phyloP scores from a whole-genome alignment of 1,140 invertebrate genomes.

The Tetragonula clypearis region DNA sequence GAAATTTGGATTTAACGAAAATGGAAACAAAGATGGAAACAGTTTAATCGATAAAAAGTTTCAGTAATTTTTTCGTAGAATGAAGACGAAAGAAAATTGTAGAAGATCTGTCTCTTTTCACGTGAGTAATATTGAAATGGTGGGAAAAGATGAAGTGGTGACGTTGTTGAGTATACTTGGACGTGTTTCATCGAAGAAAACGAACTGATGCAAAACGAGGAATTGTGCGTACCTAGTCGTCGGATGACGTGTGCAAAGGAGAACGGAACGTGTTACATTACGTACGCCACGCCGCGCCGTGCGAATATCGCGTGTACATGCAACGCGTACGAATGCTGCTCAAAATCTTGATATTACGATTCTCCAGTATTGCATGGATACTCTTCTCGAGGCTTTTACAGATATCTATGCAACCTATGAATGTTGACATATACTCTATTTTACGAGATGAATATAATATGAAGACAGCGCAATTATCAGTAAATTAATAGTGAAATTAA shows the following conservation, averaged over 20 bases:
- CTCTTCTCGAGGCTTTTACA: background rate
- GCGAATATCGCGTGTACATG: background rate
- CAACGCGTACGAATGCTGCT: background rate
- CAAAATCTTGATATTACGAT: constrained; percentile 33
- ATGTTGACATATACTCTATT: background rate
- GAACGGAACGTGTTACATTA: background rate
- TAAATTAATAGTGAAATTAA: background rate
- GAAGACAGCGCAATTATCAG: background rate
- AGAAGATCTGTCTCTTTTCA: background rate
- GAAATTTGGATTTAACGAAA: background rate
- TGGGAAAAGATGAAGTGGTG: background rate
- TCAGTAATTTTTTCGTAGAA: background rate
- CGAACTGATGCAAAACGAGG: background rate
- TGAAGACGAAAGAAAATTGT: background rate
- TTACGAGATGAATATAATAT: background rate
- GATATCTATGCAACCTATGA: background rate
- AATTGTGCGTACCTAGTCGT: background rate
- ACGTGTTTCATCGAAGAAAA: constrained; percentile 19
- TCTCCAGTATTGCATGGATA: background rate
- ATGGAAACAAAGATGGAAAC: background rate
- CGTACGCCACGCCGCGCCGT: background rate
- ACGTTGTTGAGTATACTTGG: background rate
- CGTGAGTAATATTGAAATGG: background rate
- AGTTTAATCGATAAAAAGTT: background rate
- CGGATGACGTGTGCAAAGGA: background rate